Base-by-base conservation (phyloP, 2,888 invertebrate genomes). In the Scaptomyza reducta region DNA sequence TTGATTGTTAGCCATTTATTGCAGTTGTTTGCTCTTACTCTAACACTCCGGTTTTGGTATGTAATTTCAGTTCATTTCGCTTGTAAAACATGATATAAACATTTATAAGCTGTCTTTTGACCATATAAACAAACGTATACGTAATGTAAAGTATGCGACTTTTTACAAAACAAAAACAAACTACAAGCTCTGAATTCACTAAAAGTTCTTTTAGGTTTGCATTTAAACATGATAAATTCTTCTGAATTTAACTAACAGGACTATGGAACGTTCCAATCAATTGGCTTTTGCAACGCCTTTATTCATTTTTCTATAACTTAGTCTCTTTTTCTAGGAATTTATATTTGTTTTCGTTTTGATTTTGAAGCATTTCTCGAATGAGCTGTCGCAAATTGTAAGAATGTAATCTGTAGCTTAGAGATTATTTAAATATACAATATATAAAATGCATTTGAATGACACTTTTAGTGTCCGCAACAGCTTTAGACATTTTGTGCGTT, bases 41-140 rank as follows among this genome's bases (percentile, higher is more conserved):
- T 14, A 5, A 53, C 5, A 9, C 27, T 27, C 5, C 7, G 13
- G 0, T 58, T 33, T 56, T 38, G 57, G 45, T 60, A 11, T 46
- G n/a, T 35, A 70, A 74, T 71, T 65, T 66, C 56, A 64, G 61
- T 70, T 64, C 59, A 69, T 63, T 81, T 65, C 50, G 56, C 70
- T 78, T 69, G 78, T 78, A 71, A 70, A 78, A 76, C 78, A 74
- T 71, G 76, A 78, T 76, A 76, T 85, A 77, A 82, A 74, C 64
- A 73, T 65, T 51, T 54, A 50, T 55, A 72, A 50, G 55, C 44
- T 63, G 66, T 55, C 62, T 76, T 69, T 66, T 66, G 70, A 42
- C 56, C 31, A 62, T 42, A 47, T 29, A 45, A 58, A 51, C 33
- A 6, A 2, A 55, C 38, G 51, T 51, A 55, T 55, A 49, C 35